A percentile compares a stretch with the other conserved stretches of the same genome.
Evolutionary conservation across 2,797 vertebrate genomes (phyloP).

Genomic region (Salarias fasciatus): DNA sequence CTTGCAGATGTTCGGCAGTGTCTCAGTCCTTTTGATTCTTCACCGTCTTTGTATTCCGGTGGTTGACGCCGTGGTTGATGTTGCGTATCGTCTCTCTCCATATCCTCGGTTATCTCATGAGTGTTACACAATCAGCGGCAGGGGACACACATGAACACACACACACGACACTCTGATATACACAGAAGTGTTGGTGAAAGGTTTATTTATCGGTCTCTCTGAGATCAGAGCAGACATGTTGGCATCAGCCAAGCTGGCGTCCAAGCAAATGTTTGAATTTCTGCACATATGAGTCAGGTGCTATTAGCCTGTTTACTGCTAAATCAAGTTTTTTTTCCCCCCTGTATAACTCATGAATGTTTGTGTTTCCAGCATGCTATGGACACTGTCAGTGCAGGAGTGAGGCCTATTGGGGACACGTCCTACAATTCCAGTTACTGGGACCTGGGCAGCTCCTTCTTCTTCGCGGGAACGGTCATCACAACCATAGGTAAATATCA

Average conservation of each 20-base stretch:
- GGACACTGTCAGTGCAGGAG: constrained; percentile 92
- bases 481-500: constrained; percentile 95
- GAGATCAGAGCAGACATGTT: constrained; percentile 29
- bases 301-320: not conserved
- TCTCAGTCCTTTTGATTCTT: too few relatives aligned
- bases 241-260: constrained; percentile 20
- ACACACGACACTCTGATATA: constrained; percentile 3
- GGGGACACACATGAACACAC: constrained; percentile 17
- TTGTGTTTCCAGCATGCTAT: constrained; percentile 87
- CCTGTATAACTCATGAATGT: not conserved
- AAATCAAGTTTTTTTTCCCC: not conserved
- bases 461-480: constrained; percentile 98
- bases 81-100: constrained; percentile 1
- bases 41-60: not conserved
- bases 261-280: not conserved
- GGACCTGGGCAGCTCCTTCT: constrained; percentile 98
- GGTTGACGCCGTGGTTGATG: constrained; percentile 27
- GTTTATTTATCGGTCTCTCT: constrained; percentile 16
- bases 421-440: constrained; percentile 94
- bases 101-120: constrained; percentile 26
- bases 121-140: constrained; percentile 39
- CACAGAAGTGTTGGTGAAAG: constrained; percentile 13
- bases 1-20: too few relatives aligned
- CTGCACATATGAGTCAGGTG: constrained; percentile 6
- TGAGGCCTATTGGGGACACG: constrained; percentile 92